These are phyloP conservation scores for Megamerina dolium DNA, from an alignment of 2,888 invertebrate genomes.

Conservation along the genomic window DNA sequence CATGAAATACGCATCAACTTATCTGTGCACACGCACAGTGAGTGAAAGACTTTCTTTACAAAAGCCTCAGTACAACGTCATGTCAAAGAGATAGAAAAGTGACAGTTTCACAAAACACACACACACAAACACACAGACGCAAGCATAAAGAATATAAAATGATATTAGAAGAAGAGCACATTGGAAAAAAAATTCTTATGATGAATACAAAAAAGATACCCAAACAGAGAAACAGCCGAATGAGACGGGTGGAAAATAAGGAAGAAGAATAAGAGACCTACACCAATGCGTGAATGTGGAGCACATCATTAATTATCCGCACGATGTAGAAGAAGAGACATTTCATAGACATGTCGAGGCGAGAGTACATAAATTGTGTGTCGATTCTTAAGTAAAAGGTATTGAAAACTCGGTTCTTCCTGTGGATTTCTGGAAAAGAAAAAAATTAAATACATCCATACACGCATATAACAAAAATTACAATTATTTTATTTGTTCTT, in stretches of 20 bases:
- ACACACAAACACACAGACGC: slow-evolving; percentile 5
- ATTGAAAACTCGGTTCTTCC: slow-evolving; percentile 4
- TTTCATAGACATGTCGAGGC: slow-evolving; percentile 10
- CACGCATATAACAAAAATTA: no score
- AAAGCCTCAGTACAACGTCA: slow-evolving; percentile 27
- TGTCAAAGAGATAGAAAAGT: slow-evolving; percentile 31
- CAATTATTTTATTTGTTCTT: no score
- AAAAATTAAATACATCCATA: no score
- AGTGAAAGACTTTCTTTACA: slow-evolving; percentile 31
- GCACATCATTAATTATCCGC: slow-evolving; percentile 46
- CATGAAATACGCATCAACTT: slow-evolving; percentile 11
- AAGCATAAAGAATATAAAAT: background rate
- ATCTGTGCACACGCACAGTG: background rate
- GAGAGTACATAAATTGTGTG: background rate
- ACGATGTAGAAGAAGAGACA: no score
- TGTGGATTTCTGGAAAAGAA: background rate
- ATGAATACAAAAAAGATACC: slow-evolving; percentile 2
- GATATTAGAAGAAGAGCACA: background rate
- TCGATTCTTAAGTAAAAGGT: slow-evolving; percentile 2
- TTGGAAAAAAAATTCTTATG: slow-evolving; percentile 1
- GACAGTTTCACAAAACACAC: slow-evolving; percentile 29
- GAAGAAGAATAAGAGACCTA: slow-evolving; percentile 29
- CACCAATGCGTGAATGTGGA: slow-evolving; percentile 43
- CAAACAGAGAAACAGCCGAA: slow-evolving; percentile 8
- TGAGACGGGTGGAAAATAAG: slow-evolving; percentile 3